Evolutionary conservation across 2,888 invertebrate genomes (phyloP), one percentile per base, ranked within the genome.

Genomic region (Drosophila niveifrons): DNA sequence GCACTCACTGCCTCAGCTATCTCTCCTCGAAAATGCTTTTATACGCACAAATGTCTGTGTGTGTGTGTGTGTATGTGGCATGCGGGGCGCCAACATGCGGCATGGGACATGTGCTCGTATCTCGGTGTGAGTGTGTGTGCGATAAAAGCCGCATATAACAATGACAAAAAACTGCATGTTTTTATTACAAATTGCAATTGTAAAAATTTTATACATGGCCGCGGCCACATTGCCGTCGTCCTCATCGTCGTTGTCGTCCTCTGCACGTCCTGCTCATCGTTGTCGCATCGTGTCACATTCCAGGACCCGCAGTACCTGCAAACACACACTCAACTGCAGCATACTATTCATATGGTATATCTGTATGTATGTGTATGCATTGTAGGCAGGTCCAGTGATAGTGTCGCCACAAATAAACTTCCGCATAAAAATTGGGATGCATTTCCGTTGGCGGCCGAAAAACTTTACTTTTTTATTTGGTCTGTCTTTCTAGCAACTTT

Each of bases 141-240:
- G 75, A 79, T 79, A 78, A 75, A 80, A 78, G 79, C 71, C 68
- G 69, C 80, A 82, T 64, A 80, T 82, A 84, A 85, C 86, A 85
- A 82, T 88, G 78, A 77, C 79, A 88, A 84, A 85, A 79, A 82
- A 80, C 73, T 79, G 80, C 88, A 81, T 88, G 84, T 85, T 85
- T 85, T 88, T 88, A 83, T 81, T 85, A 85, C 85, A 88, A 85
- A 85, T 88, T 85, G 85, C 89, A 84, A 88, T 86, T 88, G 89
- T 83, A 80, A 71, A 86, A 85, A 88, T 85, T 85, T 83, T 78
- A 88, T 85, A 84, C 85, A 88, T 88, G 87, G 87, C 66, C 82
- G 87, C 78, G 67, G 82, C 75, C 87, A 84, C 85, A 80, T 80
- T 73, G 78, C 75, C 64, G 52, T 70, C 53, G 58, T 29, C 29